A percentile compares a stretch with the other conserved stretches of the same genome.
Evolutionary conservation across 2,888 invertebrate species (phyloP).

Genomic region (Trissoscelio sp.): DNA sequence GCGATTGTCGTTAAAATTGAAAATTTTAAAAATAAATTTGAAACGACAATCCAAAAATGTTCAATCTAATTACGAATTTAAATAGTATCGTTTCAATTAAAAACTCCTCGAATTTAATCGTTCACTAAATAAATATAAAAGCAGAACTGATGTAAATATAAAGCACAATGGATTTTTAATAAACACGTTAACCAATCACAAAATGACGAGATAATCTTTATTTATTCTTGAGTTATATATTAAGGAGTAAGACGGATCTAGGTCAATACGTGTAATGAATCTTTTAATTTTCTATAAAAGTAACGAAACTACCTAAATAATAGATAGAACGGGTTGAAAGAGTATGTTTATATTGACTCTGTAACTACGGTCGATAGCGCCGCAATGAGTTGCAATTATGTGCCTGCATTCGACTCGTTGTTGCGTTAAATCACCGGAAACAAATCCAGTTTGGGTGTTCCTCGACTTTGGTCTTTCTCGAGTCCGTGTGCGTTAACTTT

Average conservation of each 20-base stretch:
- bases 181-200: too few relatives aligned
- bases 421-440: conserved; percentile 62
- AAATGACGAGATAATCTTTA: too few relatives aligned
- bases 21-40: too few relatives aligned
- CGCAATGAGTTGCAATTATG: conserved; percentile 62
- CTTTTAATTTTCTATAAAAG: conserved; percentile 47
- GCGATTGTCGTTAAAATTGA: too few relatives aligned
- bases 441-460: conserved; percentile 55
- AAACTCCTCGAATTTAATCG: too few relatives aligned
- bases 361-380: conserved; percentile 61
- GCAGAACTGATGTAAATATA: too few relatives aligned
- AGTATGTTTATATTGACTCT: conserved; percentile 63
- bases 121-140: too few relatives aligned
- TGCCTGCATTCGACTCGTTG: conserved; percentile 58
- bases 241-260: not conserved
- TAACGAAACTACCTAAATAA: conserved; percentile 34
- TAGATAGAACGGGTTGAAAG: conserved; percentile 34
- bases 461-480: conserved; percentile 36
- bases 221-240: not conserved
- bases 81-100: too few relatives aligned
- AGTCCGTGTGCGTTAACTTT: conserved; percentile 21
- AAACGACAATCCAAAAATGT: too few relatives aligned
- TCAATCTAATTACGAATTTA: too few relatives aligned
- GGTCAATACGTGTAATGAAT: conserved; percentile 33
- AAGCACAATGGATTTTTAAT: too few relatives aligned